phyloP scores from a whole-genome alignment of 2,797 vertebrate species.

The Aulostomus chinensis region DNA sequence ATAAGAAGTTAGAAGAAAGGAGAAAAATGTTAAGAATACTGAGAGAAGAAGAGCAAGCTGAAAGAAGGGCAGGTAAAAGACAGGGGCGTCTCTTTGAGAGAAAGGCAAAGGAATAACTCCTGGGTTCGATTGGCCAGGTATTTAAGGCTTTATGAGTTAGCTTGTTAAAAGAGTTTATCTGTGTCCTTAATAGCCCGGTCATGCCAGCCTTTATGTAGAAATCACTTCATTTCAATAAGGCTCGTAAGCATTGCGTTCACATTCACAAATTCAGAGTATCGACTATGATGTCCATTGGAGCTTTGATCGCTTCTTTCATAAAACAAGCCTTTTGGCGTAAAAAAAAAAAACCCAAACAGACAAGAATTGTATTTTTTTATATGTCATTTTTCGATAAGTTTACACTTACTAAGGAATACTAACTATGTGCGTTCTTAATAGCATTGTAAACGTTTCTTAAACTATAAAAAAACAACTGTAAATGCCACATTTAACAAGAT shows the following conservation, averaged over 20 bases:
- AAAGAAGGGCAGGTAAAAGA: not conserved
- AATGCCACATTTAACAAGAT: too few relatives aligned
- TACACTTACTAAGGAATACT: too few relatives aligned
- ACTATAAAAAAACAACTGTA: too few relatives aligned
- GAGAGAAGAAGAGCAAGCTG: not conserved
- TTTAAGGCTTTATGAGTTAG: conserved; percentile 70
- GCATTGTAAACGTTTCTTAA: too few relatives aligned
- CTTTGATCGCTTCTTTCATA: too few relatives aligned
- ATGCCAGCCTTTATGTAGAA: conserved; percentile 42
- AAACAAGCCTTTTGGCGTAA: too few relatives aligned
- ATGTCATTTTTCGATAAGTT: too few relatives aligned
- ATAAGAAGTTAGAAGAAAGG: not conserved
- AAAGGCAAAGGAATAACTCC: conserved; percentile 45
- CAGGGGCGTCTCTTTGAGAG: too few relatives aligned
- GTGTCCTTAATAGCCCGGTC: conserved; percentile 41
- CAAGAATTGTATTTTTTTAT: too few relatives aligned
- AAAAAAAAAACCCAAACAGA: too few relatives aligned
- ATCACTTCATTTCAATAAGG: conserved; percentile 24
- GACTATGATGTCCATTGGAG: not conserved
- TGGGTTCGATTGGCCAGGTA: conserved; percentile 69
- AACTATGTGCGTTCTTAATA: too few relatives aligned
- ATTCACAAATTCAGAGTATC: not conserved
- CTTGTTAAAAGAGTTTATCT: conserved; percentile 39
- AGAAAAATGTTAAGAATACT: not conserved
- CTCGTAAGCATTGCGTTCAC: not conserved